Base-by-base conservation (phyloP, 1,140 invertebrate species). In the Drosophila sturtevanti region DNA sequence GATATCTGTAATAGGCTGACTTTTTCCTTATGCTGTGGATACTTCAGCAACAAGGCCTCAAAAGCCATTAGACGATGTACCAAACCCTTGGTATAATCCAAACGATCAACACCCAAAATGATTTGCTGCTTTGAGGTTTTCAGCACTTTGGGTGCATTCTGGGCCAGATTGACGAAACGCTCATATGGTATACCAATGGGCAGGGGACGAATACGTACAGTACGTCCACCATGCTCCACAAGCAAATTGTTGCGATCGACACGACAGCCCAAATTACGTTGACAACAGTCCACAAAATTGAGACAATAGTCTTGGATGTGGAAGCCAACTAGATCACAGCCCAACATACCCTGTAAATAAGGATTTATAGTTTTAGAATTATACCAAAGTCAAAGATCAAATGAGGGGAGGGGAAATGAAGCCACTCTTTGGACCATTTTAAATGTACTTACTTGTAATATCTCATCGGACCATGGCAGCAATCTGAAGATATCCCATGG, bases 41-140 rank as follows among this genome's bases (percentile, higher is more conserved):
- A 95, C 77, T 96, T 97, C 69, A 97, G 95, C 16, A 98, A 91
- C 34, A 98, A 92, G 69, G 95, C 94, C 91, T 98, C 97, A 77
- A 97, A 98, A 0, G 97, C 96, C 92, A 95, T 95, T 4, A 98
- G 92, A 69, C 97, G 94, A 79, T 98, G 95, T 1, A 97, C 96
- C 56, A 98, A 92, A 4, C 97, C 97, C 93, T 98, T 98, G 2
- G 97, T 98, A 81, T 98, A 98, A 92, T 98, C 97, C 52, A 98
- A 93, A 63, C 97, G 94, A 91, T 98, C 97, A 10, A 98, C 97
- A 0, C 97, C 97, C 10, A 98, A 92, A 37, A 92, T 91, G 7
- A 98, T 95, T 92, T 97, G 96, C 87, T 97, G 96, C 55, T 89
- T 85, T n/a, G 78, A 79, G 0, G 94, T 95, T 31, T 94, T 94